phyloP scores from a whole-genome alignment of 2,113 vertebrate genomes.

The Sigmodon hispidus region DNA sequence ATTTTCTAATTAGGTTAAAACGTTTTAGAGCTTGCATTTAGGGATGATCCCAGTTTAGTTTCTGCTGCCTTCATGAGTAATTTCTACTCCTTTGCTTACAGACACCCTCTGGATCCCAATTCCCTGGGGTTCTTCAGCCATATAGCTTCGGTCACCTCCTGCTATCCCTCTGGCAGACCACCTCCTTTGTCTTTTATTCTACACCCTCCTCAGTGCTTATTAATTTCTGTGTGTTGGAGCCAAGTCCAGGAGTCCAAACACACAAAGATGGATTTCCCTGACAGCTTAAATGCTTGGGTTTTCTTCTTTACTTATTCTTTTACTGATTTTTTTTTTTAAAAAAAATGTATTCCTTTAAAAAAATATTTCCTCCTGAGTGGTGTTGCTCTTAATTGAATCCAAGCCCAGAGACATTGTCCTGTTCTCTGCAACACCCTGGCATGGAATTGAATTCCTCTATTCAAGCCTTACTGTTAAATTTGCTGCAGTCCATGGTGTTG shows the following conservation, averaged over 20 bases:
- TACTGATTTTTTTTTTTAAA: conserved; percentile 36
- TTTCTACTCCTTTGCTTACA: not conserved
- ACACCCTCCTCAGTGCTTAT: not conserved
- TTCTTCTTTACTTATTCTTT: conserved; percentile 48
- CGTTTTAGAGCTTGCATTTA: not conserved
- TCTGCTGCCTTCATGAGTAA: conserved; percentile 1
- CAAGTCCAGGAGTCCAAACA: conserved; percentile 30
- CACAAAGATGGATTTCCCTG: conserved; percentile 65
- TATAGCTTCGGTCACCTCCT: not conserved
- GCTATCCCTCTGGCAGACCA: not conserved
- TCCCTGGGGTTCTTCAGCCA: not conserved
- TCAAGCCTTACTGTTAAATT: conserved; percentile 51
- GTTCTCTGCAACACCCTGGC: conserved; percentile 58
- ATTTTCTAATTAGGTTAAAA: conserved; percentile 60
- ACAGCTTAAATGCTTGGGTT: conserved; percentile 30
- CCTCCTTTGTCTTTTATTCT: conserved; percentile 16
- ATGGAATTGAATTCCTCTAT: not conserved
- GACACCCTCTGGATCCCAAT: not conserved
- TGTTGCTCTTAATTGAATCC: conserved; percentile 48
- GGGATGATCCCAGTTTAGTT: conserved; percentile 15
- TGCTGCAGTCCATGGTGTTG: conserved; percentile 49
- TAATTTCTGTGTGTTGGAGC: conserved; percentile 13
- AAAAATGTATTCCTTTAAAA: not conserved
- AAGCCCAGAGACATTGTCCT: conserved; percentile 54
- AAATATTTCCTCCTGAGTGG: not conserved